Evolutionary conservation across 2,888 invertebrate genomes (phyloP).

Genomic region (Ennomos quercinarius): DNA sequence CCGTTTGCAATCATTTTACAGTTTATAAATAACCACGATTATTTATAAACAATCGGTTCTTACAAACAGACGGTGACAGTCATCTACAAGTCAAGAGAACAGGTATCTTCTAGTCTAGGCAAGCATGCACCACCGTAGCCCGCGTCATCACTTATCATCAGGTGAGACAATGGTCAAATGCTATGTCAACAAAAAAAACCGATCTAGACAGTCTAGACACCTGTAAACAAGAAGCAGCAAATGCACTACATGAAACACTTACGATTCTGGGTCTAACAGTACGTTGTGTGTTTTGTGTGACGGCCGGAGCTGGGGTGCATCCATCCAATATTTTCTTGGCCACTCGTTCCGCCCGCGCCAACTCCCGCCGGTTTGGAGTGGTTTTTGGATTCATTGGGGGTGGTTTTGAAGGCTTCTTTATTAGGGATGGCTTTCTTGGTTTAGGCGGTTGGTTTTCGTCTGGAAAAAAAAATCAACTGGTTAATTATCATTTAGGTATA

Average conservation of each 20-base stretch:
- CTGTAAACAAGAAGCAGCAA: too few relatives aligned
- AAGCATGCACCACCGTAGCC: too few relatives aligned
- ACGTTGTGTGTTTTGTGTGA: conserved; percentile 1
- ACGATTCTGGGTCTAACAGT: conserved; percentile 54
- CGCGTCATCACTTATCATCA: too few relatives aligned
- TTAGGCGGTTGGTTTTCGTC: conserved; percentile 9
- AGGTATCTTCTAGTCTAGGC: too few relatives aligned
- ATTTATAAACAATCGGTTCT: too few relatives aligned
- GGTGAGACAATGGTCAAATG: too few relatives aligned
- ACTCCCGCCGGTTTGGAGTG: conserved; percentile 50
- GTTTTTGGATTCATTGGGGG: conserved; percentile 4
- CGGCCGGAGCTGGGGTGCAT: conserved; percentile 19
- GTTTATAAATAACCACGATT: too few relatives aligned
- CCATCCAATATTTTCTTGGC: conserved; percentile 55
- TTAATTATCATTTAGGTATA: background rate
- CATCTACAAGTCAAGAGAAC: too few relatives aligned
- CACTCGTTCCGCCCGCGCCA: conserved; percentile 64
- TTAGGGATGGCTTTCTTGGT: conserved; percentile 5
- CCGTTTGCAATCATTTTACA: too few relatives aligned
- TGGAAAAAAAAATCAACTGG: background rate
- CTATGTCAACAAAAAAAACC: too few relatives aligned
- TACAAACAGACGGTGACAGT: too few relatives aligned
- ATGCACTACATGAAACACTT: conserved; percentile 48
- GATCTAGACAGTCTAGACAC: too few relatives aligned
- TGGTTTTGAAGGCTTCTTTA: conserved; percentile 4